Evolutionary conservation across 2,797 vertebrate species (phyloP).

Genomic region (Hapalemur alaotrensis): DNA sequence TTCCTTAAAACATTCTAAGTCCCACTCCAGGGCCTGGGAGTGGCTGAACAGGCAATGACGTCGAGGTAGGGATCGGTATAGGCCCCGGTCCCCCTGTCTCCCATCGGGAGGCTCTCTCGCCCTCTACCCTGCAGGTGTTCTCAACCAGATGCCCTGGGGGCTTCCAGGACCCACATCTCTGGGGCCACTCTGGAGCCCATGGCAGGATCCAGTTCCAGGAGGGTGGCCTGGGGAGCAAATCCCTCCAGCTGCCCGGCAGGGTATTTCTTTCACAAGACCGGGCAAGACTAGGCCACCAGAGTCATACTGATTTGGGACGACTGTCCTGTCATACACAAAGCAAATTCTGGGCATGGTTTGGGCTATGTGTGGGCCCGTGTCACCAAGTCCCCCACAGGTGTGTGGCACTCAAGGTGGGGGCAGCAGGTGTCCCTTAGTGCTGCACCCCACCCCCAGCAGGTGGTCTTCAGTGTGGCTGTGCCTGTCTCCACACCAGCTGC

Average conservation of each 20-base stretch:
- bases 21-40: background rate
- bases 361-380: background rate
- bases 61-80: background rate
- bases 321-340: background rate
- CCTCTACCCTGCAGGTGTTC: rapidly evolving
- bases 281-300: background rate
- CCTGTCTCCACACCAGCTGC: background rate
- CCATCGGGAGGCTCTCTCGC: background rate
- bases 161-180: rapidly evolving
- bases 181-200: background rate
- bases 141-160: rapidly evolving
- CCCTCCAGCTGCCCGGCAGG: background rate
- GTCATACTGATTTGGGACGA: background rate
- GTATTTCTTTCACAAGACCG: background rate
- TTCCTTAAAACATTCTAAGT: background rate
- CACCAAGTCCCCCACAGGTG: background rate
- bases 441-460: background rate
- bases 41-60: background rate
- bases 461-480: background rate
- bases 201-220: background rate
- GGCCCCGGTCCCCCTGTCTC: background rate
- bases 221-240: background rate
- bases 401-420: background rate
- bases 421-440: background rate
- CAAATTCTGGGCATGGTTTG: background rate